A percentile compares a stretch with the other conserved stretches of the same genome.
Evolutionary conservation across 1,140 invertebrate species (phyloP).

Genomic region (Tetramorium alpestre): DNA sequence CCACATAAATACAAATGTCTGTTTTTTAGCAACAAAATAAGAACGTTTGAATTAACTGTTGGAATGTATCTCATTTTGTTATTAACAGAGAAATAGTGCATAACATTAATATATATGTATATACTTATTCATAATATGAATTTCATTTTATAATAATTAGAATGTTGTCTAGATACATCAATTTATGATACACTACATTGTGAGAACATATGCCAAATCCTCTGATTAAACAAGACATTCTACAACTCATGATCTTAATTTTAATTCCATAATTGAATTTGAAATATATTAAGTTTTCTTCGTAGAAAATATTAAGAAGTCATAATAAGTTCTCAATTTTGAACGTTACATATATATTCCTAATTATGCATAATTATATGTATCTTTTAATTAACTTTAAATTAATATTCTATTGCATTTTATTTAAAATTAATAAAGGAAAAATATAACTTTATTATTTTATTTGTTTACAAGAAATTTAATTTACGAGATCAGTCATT

Average conservation of each 20-base stretch:
- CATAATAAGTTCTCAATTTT: not conserved
- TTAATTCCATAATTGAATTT: constrained; percentile 8
- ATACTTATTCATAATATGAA: constrained; percentile 18
- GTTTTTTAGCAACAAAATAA: constrained; percentile 17
- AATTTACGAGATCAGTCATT: not conserved
- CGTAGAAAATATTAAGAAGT: not conserved
- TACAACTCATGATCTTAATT: constrained; percentile 10
- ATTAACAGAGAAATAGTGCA: constrained; percentile 14
- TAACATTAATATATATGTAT: constrained; percentile 26
- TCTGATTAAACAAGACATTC: constrained; percentile 1
- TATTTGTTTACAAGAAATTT: not conserved
- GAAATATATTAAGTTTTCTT: not conserved
- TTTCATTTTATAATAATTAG: constrained; percentile 1
- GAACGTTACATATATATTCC: not conserved
- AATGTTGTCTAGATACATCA: not conserved
- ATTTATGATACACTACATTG: constrained; percentile 15
- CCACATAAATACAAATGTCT: constrained; percentile 23
- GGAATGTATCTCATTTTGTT: constrained; percentile 23
- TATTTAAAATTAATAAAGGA: not conserved
- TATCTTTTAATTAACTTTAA: not conserved
- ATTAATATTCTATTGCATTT: not conserved
- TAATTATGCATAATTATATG: too few species aligned
- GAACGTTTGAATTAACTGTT: constrained; percentile 18
- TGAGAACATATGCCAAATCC: constrained; percentile 27
- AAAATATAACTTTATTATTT: constrained; percentile 10